Evolutionary conservation across 2,113 vertebrate species (phyloP).

Genomic region (Lota lota): DNA sequence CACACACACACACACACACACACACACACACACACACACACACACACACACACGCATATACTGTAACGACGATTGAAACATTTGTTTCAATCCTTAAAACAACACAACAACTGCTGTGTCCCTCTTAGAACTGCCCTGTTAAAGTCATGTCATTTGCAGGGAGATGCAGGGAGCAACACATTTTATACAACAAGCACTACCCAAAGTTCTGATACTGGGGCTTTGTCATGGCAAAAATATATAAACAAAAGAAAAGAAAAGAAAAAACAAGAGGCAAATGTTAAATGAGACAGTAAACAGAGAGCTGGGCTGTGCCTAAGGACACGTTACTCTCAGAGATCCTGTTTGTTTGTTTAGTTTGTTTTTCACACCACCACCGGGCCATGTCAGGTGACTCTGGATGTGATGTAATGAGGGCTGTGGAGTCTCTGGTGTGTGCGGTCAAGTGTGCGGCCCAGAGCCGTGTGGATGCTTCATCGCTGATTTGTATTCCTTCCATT

Average conservation of each 20-base stretch:
- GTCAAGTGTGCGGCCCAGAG: not conserved
- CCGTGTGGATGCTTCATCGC: slow-evolving; percentile 2
- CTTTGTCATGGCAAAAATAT: slow-evolving; percentile 13
- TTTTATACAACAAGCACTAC: too few species aligned
- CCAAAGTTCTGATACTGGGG: slow-evolving; percentile 13
- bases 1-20: not conserved
- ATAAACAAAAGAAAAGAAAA: slow-evolving; percentile 18
- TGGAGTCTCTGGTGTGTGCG: slow-evolving; percentile 47
- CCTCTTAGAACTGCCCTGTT: not conserved
- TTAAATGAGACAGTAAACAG: slow-evolving; percentile 42
- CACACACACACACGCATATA: not conserved
- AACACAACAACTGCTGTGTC: not conserved
- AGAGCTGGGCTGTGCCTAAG: slow-evolving; percentile 50
- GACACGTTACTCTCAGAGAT: slow-evolving; percentile 46
- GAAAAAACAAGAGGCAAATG: slow-evolving; percentile 29
- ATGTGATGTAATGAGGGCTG: slow-evolving; percentile 48
- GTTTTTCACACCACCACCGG: slow-evolving; percentile 23
- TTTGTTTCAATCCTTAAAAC: slow-evolving; percentile 4
- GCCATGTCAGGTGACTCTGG: slow-evolving; percentile 39
- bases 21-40: slow-evolving; percentile 8
- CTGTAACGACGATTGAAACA: too few species aligned
- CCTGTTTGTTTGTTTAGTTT: slow-evolving; percentile 40
- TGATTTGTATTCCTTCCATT: slow-evolving; percentile 59
- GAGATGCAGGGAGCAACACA: not conserved
- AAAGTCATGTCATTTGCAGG: not conserved